Evolutionary conservation across 2,113 vertebrate genomes (phyloP), one percentile per base, ranked within the genome.

Genomic region (Cardinalis cardinalis): DNA sequence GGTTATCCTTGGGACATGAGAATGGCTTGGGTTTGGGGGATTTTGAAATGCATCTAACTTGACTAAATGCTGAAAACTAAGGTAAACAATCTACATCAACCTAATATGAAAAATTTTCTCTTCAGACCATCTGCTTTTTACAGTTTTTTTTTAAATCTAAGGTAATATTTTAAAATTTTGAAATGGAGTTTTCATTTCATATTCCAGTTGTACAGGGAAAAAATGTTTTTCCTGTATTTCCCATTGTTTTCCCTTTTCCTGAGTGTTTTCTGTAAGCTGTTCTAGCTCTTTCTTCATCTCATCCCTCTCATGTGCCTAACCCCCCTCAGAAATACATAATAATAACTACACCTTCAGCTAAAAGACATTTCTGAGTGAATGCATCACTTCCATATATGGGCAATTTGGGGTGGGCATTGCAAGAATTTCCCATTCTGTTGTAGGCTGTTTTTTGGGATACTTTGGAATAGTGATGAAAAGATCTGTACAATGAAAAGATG

Each of bases 291-390:
- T 68, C 32, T 60, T 78, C 21, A 4, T 71, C 14, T 91, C 6
- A 29, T 32, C 18, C 38, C 16, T 4, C 7, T 87, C 8, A 9
- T 10, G 20, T 79, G 24, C 44, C 34, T 36, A 72, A 51, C 10
- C 2, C 12, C 9, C 12, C 23, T n/a, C 8, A 23, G 20, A 68
- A 56, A 34, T 11, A 16, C 0, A 0, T n/a, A 29, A 18, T 49
- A 68, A 29, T 36, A 84, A 40, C 65, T 72, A 31, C 9, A 13
- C 9, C 24, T 55, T 82, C 26, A 46, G 8, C 43, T 69, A n/a
- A 51, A 64, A 79, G 40, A 46, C 16, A 44, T 41, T 63, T 74
- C 34, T n/a, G 44, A 11, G 40, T 14, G 32, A 90, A 21, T 70
- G 25, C 29, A 41, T 75, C 25, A 40, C 40, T 41, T 15, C 40